Evolutionary conservation across 2,113 vertebrate genomes (phyloP), one percentile per base, ranked within the genome.

Genomic region (Nicator chloris): DNA sequence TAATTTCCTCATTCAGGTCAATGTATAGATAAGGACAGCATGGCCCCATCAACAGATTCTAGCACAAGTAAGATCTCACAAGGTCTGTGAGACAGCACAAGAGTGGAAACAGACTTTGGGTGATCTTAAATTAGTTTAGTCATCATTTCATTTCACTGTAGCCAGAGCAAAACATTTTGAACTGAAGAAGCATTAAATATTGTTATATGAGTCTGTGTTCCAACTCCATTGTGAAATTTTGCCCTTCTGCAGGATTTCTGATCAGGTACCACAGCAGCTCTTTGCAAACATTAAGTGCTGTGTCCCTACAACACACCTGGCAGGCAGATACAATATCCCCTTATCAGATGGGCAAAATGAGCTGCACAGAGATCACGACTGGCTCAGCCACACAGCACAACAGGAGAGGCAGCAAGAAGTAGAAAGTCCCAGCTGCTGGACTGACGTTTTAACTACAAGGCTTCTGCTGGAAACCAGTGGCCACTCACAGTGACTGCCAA

Each of bases 311-410:
- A 95, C 83, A 91, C 86, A 91, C 94, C 88, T 95, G 89, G 57
- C 78, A 90, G 82, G 63, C 37, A 76, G 91, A 82, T 63, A 82
- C 0, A 3, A 11, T 85, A 63, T 85, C 87, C 73, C 42, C 54
- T 93, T 93, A 95, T 96, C 87, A 95, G 89, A 92, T 94, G 89
- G 78, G 91, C 73, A 94, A 92, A 96, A 49, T 8, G 56, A 91
- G 50, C 86, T 33, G 40, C 63, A 35, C 16, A 47, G 42, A 5
- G 27, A 13, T n/a, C 50, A 5, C 0, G 4, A 30, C 45, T 22
- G 72, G n/a, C 56, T 59, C 56, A 75, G 64, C 49, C 23, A 6
- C 3, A 21, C 70, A 59, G 42, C 17, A 21, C 33, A 53, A 8
- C 0, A 11, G 0, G 2, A 82, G 39, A 86, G n/a, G 53, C 71